Percentiles rank a stretch among this genome's conserved stretches.
Evolutionary conservation across 2,113 vertebrate genomes (phyloP).

Genomic region (Athene noctua): DNA sequence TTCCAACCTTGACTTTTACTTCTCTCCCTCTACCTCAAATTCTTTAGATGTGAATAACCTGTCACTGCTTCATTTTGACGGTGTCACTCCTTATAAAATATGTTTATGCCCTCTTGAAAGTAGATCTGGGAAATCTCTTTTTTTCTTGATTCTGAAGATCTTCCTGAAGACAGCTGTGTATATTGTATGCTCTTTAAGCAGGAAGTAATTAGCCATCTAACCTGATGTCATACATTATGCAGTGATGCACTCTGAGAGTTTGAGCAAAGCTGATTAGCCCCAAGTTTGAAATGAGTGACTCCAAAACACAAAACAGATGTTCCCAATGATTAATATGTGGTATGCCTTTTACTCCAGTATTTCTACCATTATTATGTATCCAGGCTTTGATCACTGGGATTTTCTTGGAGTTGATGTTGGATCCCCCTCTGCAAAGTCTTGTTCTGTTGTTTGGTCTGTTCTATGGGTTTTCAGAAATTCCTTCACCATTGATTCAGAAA

Average conservation of each 20-base stretch:
- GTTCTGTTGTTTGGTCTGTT: not conserved
- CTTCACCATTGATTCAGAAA: not conserved
- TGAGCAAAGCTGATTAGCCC: not conserved
- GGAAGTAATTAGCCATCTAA: not conserved
- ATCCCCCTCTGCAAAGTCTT: not conserved
- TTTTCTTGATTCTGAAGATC: not conserved
- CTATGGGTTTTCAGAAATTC: not conserved
- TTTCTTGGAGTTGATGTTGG: not conserved
- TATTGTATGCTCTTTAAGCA: not conserved
- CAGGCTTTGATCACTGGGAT: not conserved
- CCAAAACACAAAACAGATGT: slow-evolving; percentile 20
- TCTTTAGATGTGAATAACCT: not conserved
- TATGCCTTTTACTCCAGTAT: not conserved
- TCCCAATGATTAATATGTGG: not conserved
- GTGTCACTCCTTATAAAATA: not conserved
- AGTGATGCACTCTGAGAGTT: not conserved
- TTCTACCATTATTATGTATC: not conserved
- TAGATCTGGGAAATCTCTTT: not conserved
- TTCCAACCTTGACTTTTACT: not conserved
- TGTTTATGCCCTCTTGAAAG: not conserved
- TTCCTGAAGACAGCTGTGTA: not conserved
- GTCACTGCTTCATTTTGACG: not conserved
- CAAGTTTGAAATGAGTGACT: slow-evolving; percentile 12
- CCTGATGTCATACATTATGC: not conserved
- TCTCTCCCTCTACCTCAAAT: not conserved